Base-by-base conservation (phyloP, 1,140 invertebrate genomes). In the Radopholus similis region DNA sequence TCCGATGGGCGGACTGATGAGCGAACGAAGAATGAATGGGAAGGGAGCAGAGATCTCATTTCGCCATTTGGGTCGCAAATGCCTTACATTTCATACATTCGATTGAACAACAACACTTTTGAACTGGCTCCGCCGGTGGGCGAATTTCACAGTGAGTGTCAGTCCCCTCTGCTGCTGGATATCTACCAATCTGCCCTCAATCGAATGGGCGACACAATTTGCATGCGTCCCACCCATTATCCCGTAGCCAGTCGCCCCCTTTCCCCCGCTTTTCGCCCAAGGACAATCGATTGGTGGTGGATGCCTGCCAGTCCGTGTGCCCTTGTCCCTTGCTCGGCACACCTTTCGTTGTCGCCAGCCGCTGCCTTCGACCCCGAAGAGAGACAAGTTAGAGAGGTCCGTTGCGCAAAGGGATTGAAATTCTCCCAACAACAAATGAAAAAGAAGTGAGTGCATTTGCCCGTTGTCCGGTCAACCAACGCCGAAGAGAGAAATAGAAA, bases 1-100 rank as follows among this genome's bases (percentile, higher is more conserved):
- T 62, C 15, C 49, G 42, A 62, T 62, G 58, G 58, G 49, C 28
- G 18, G 49, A 26, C 42, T 47, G 42, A 47, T 62, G n/a, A n/a
- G n/a, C n/a, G n/a, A n/a, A n/a, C 47, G 47, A 59, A 42, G 38
- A 44, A 60, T 60, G 34, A 23, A 6, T 34, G 47, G 11, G 13
- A 23, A 30, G 2, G 26, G 26, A 0, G 40, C 28, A 15, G 38
- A 42, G 58, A 62, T 62, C 58, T 51, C 47, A 51, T 1, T 51
- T 23, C 2, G n/a, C 5, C 30, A 11, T 21, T 11, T 51, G 47
- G 23, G 23, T 51, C 30, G 11, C 11, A 42, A 42, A 11, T 42
- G 1, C 38, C 38, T 42, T 42, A 42, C 38, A 13, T 13, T 13
- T 42, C 11, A 42, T 2, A n/a, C 11, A 42, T 42, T 42, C 18